Conservation (phyloP, 2,113 vertebrate species). For the Tychaedon coryphoeus region DNA sequence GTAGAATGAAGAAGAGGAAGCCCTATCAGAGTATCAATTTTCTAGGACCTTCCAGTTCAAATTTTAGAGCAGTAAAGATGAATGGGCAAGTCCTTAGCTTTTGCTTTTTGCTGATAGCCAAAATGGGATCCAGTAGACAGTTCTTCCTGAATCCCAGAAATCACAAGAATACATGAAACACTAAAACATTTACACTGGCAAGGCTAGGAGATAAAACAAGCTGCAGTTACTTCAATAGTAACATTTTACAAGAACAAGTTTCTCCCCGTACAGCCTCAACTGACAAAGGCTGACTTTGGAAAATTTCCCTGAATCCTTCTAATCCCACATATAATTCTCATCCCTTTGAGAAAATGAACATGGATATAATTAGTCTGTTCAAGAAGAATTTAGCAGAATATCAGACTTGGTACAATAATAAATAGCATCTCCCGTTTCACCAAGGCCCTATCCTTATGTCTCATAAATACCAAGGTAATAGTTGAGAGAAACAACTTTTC, state of each 20-base stretch:
- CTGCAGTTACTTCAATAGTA: neutral
- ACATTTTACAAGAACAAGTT: neutral
- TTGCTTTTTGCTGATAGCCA: neutral
- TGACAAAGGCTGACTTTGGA: neutral
- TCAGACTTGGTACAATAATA: neutral
- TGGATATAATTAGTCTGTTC: neutral
- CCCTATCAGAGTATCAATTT: neutral
- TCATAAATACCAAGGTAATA: neutral
- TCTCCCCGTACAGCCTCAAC: neutral
- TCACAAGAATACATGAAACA: neutral
- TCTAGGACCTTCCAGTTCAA: neutral
- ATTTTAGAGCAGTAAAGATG: neutral
- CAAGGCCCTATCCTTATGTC: neutral
- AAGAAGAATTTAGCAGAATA: neutral
- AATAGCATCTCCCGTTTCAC: neutral
- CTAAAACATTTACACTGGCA: neutral
- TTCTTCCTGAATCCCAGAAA: neutral
- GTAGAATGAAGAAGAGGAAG: neutral
- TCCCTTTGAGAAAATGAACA: neutral
- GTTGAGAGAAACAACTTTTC: neutral
- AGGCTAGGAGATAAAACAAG: neutral
- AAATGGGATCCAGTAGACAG: neutral
- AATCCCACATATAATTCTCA: constrained; percentile 3
- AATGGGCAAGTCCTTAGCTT: neutral
- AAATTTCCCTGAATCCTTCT: neutral